Conservation (phyloP, 2,113 vertebrate species). For the Nothoprocta pentlandii region DNA sequence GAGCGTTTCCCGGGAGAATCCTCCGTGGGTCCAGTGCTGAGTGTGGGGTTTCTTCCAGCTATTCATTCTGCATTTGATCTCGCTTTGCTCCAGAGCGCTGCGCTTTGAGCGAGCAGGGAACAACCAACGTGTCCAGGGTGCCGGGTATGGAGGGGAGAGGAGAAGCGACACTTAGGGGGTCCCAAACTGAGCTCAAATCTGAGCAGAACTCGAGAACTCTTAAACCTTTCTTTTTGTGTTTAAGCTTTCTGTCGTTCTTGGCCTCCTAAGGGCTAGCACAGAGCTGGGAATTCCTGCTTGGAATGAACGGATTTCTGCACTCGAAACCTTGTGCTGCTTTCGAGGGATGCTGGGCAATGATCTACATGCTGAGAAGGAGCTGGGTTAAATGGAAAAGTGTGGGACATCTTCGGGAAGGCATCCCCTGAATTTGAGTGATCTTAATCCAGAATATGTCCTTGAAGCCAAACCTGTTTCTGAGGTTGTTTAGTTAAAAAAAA, state of each 20-base stretch:
- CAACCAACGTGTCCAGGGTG: not conserved
- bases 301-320: not conserved
- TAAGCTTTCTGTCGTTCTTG: accelerated
- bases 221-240: not conserved
- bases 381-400: not conserved
- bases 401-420: not conserved
- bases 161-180: not conserved
- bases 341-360: not conserved
- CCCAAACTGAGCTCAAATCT: accelerated
- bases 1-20: not conserved
- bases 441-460: not conserved
- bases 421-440: not conserved
- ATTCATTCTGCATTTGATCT: conserved; percentile 34
- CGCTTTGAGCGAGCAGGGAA: not conserved
- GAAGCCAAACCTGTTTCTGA: not conserved
- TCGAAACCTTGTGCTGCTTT: not conserved
- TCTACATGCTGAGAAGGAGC: not conserved
- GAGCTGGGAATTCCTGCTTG: accelerated
- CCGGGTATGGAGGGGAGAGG: not conserved
- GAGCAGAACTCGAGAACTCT: accelerated
- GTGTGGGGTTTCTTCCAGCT: conserved; percentile 1
- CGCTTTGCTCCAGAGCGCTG: not conserved
- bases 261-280: accelerated
- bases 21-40: not conserved
- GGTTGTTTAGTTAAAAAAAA: too few relatives aligned